A percentile compares a stretch with the other conserved stretches of the same genome.
Evolutionary conservation across 2,888 invertebrate genomes (phyloP).

Genomic region (Electrophaes corylata): DNA sequence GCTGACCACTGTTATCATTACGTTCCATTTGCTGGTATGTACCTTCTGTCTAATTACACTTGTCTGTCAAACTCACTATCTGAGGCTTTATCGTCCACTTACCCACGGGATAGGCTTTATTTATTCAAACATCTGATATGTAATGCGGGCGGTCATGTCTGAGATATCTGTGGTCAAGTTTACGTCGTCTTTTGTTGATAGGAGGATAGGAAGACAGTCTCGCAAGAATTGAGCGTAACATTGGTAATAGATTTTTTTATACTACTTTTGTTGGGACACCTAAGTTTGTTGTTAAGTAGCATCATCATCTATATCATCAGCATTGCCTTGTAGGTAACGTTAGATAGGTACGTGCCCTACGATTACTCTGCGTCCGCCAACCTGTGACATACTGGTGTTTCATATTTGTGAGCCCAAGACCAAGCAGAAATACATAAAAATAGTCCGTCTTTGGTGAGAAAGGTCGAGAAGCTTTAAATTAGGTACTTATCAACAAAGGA

Average conservation of each 20-base stretch:
- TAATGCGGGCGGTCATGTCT: conserved; percentile 34
- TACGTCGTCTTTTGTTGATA: conserved; percentile 22
- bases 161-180: conserved; percentile 35
- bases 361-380: too few species aligned
- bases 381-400: too few species aligned
- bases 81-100: conserved; percentile 67
- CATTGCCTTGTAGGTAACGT: too few species aligned
- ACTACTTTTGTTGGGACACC: too few species aligned
- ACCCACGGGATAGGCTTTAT: conserved; percentile 49
- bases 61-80: conserved; percentile 74
- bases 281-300: too few species aligned
- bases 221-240: background rate
- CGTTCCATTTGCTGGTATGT: conserved; percentile 50
- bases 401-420: too few species aligned
- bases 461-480: background rate
- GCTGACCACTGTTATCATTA: conserved; percentile 37
- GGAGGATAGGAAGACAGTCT: background rate
- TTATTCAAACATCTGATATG: conserved; percentile 42
- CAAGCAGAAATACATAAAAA: too few species aligned
- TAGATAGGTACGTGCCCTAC: too few species aligned
- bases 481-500: conserved; percentile 16
- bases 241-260: background rate
- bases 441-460: background rate
- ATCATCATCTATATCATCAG: too few species aligned
- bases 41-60: conserved; percentile 66